Percentiles rank a stretch among this genome's conserved stretches.
phyloP scores from a whole-genome alignment of 2,113 vertebrate species.

The Phoxinus phoxinus region DNA sequence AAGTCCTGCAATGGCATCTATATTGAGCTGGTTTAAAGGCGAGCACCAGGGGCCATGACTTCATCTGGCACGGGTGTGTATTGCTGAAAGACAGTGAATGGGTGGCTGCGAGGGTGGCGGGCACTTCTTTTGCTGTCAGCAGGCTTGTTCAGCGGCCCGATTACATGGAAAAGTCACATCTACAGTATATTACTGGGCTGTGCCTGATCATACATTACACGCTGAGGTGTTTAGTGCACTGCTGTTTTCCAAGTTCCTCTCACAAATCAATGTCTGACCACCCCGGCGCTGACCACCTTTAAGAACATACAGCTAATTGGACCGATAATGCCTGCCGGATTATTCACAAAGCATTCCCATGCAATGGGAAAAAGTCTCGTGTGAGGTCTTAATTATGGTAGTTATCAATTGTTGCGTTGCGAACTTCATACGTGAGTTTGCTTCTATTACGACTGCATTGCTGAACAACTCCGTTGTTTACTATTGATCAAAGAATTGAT shows the following conservation, averaged over 20 bases:
- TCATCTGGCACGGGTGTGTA: constrained; percentile 32
- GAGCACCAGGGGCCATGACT: constrained; percentile 23
- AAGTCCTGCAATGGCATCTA: constrained; percentile 35
- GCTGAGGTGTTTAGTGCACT: constrained; percentile 57
- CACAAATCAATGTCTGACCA: constrained; percentile 51
- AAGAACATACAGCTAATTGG: constrained; percentile 49
- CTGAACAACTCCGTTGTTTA: neutral
- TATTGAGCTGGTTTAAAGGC: constrained; percentile 44
- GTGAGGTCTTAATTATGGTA: constrained; percentile 4
- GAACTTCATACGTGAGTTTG: neutral
- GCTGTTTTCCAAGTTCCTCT: constrained; percentile 61
- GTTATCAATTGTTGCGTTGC: neutral
- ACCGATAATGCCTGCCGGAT: constrained; percentile 50
- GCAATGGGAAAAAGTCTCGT: constrained; percentile 33
- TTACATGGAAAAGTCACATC: constrained; percentile 44
- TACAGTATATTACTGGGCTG: constrained; percentile 43
- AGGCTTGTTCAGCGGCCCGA: neutral
- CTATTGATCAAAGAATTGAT: no score
- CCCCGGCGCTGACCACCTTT: constrained; percentile 36
- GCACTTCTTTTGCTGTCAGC: constrained; percentile 4
- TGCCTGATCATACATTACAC: constrained; percentile 55
- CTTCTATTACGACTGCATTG: neutral
- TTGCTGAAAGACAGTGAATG: constrained; percentile 26
- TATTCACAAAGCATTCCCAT: constrained; percentile 47
- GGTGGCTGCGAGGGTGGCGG: neutral